These are phyloP conservation scores for Drosophila varians DNA, from an alignment of 1,140 invertebrate genomes.

Conservation along the genomic window DNA sequence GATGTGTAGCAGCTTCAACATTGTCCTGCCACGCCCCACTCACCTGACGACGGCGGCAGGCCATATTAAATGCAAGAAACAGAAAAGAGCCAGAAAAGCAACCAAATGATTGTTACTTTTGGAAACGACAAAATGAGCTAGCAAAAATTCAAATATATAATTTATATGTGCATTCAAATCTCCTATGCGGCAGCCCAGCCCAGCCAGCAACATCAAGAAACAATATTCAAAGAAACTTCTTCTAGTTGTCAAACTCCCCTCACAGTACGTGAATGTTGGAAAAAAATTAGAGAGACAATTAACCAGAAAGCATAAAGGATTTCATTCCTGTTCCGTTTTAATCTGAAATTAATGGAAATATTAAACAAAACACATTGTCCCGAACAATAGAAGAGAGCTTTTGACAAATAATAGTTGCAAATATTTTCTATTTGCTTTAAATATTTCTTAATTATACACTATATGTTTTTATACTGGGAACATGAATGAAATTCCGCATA, in stretches of 20 bases:
- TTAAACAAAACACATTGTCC: too few species aligned
- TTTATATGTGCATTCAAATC: background rate
- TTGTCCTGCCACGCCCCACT: slow-evolving; percentile 19
- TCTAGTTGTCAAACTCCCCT: slow-evolving; percentile 9
- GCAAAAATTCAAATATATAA: slow-evolving; percentile 1
- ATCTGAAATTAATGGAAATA: too few species aligned
- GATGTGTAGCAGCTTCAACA: slow-evolving; percentile 85
- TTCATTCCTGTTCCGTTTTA: background rate
- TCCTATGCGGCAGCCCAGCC: slow-evolving; percentile 11
- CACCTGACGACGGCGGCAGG: slow-evolving; percentile 24
- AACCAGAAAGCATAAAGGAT: slow-evolving; percentile 6
- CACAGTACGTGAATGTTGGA: slow-evolving; percentile 27
- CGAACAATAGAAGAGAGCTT: too few species aligned
- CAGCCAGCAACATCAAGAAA: background rate
- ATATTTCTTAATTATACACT: background rate
- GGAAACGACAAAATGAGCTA: background rate
- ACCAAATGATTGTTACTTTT: background rate
- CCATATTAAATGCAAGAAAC: slow-evolving; percentile 30
- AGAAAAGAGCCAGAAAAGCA: slow-evolving; percentile 2
- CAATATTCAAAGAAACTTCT: slow-evolving; percentile 5
- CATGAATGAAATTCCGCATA: background rate
- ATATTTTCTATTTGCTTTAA: background rate
- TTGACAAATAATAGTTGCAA: too few species aligned
- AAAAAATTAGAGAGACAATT: slow-evolving; percentile 4
- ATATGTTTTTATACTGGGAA: background rate